Evolutionary conservation across 2,797 vertebrate genomes (phyloP), one percentile per base, ranked within the genome.

Genomic region (Rhinogobio ventralis): DNA sequence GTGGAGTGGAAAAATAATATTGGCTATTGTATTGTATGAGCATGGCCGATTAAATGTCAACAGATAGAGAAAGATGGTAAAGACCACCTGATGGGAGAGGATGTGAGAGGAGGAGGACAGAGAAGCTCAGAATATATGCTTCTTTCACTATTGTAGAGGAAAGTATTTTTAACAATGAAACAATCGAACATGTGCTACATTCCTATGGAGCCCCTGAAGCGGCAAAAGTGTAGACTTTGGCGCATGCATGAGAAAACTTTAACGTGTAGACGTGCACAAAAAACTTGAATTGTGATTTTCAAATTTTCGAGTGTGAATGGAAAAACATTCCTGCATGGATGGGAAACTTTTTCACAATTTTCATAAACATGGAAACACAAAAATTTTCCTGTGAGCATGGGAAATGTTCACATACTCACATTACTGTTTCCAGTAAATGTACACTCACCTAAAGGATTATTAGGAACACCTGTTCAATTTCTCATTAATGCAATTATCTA

Each of bases 1-100:
- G 80, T 85, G 67, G 71, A 84, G 14, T 25, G 36, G 55, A 80
- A 85, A 79, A 78, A 82, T 79, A 69, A 74, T 49, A 85, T 64
- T 49, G 75, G 55, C 45, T 82, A 71, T 57, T 66, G 36, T 75
- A 64, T 82, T 68, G 55, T 67, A 33, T 23, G 7, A 82, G 68
- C 53, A 51, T 57, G 60, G 69, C 60, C 17, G 64, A 67, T 66
- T 53, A 83, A 45, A 82, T 81, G 51, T 77, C 74, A 68, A 5
- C 13, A 15, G 53, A 62, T 1, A 69, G 36, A 60, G 51, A 45
- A 17, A 55, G 51, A 57, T n/a, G 23, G 36, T 83, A 39, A 74
- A 75, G 69, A 39, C 68, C 81, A 49, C 57, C 42, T 51, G 60
- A 82, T 49, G 39, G 3, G 53, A 62, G 7, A 46, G 13, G 62